A percentile compares a stretch with the other conserved stretches of the same genome.
Conservation (phyloP, 1,140 invertebrate species). For the Yoshiicerus persimilis region DNA sequence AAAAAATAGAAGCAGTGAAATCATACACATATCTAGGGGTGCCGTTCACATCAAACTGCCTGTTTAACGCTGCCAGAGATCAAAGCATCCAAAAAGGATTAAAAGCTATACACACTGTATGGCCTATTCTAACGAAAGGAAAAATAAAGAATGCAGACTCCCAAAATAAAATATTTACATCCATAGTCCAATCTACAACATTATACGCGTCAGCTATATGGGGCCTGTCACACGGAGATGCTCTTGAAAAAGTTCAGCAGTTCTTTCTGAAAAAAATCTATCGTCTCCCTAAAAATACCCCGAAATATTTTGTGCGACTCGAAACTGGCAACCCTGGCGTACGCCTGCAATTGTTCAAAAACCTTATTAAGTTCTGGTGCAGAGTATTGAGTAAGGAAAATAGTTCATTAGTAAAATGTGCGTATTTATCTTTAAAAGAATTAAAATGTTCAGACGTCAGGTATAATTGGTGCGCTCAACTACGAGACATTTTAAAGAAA, state of each 20-base stretch:
- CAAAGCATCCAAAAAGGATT: not conserved
- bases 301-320: not conserved
- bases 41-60: not conserved
- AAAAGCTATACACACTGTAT: not conserved
- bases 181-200: not conserved
- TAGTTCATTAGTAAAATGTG: not conserved
- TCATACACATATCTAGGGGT: constrained; percentile 15
- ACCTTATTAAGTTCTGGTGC: not conserved
- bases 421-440: not conserved
- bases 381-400: not conserved
- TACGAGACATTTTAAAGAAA: too few species aligned
- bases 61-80: not conserved
- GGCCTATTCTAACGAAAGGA: not conserved
- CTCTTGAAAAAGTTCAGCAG: not conserved
- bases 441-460: not conserved
- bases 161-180: not conserved
- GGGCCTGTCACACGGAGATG: not conserved
- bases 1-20: constrained; percentile 1
- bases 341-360: not conserved
- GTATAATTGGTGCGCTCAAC: not conserved
- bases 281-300: not conserved
- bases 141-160: not conserved
- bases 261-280: not conserved
- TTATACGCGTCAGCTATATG: not conserved
- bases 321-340: not conserved